phyloP scores from a whole-genome alignment of 2,797 vertebrate species.

The Avahi laniger region DNA sequence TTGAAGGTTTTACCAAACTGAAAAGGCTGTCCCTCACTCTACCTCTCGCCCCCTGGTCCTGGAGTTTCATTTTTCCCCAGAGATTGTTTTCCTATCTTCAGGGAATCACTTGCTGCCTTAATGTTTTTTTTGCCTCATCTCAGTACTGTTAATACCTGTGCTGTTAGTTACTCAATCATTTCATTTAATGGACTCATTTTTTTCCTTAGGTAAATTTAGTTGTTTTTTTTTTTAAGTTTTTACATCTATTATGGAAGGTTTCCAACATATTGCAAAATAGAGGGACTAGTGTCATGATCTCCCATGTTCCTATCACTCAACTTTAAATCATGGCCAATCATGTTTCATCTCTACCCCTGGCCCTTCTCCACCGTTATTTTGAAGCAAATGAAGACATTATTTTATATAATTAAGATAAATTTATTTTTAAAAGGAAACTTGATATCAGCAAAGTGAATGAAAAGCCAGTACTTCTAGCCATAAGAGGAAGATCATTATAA shows the following conservation, averaged over 20 bases:
- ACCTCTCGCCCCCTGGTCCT: not conserved
- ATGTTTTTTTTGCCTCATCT: not conserved
- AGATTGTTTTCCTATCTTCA: not conserved
- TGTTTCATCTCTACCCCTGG: not conserved
- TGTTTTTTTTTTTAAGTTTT: not conserved
- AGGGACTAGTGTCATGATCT: not conserved
- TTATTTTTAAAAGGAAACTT: not conserved
- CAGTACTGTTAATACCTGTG: not conserved
- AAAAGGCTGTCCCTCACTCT: not conserved
- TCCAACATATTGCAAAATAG: not conserved
- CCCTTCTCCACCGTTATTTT: not conserved
- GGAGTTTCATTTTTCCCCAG: not conserved
- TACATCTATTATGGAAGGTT: not conserved
- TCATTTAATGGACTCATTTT: not conserved
- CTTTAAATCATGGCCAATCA: not conserved
- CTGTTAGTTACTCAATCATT: not conserved
- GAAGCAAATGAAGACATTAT: not conserved
- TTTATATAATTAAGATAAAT: not conserved
- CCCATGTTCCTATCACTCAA: not conserved
- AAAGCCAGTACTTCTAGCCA: not conserved
- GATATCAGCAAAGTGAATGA: not conserved
- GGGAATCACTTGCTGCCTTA: not conserved
- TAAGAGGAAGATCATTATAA: not conserved
- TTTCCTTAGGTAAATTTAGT: not conserved
- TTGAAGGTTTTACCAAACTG: not conserved